These are phyloP conservation scores for Heterodera schachtii DNA, from an alignment of 1,140 invertebrate genomes.

Conservation along the genomic window DNA sequence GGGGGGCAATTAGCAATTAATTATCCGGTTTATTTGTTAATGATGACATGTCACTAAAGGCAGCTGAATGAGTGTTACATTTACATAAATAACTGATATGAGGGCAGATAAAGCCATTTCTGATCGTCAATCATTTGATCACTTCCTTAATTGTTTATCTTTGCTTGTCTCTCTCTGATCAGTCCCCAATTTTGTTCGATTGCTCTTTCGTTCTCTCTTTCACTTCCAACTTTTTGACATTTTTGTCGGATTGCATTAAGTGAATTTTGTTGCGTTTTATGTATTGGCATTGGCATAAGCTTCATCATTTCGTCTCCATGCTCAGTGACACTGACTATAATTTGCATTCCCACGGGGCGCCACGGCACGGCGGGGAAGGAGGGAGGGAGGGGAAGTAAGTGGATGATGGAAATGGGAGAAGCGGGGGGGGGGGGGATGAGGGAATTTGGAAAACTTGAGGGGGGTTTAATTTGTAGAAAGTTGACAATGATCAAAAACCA, in stretches of 20 bases:
- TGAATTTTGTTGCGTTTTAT: not conserved
- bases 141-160: too few relatives aligned
- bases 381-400: conserved; percentile 8
- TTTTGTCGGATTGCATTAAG: not conserved
- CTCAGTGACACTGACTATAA: conserved; percentile 3
- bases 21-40: not conserved
- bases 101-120: too few relatives aligned
- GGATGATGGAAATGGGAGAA: conserved; percentile 5
- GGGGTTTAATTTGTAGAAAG: too few relatives aligned
- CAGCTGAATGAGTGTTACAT: too few relatives aligned
- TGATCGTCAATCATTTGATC: too few relatives aligned
- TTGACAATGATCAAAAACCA: too few relatives aligned
- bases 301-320: not conserved
- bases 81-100: too few relatives aligned
- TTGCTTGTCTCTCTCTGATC: too few relatives aligned
- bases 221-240: too few relatives aligned
- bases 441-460: not conserved
- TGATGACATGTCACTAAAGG: too few relatives aligned
- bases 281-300: not conserved
- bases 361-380: not conserved
- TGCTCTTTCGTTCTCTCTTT: too few relatives aligned
- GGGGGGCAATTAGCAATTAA: not conserved
- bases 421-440: not conserved
- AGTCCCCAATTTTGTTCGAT: too few relatives aligned
- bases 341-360: conserved; percentile 30